Base-by-base conservation (phyloP, 1,140 invertebrate genomes). In the Nephila pilipes region DNA sequence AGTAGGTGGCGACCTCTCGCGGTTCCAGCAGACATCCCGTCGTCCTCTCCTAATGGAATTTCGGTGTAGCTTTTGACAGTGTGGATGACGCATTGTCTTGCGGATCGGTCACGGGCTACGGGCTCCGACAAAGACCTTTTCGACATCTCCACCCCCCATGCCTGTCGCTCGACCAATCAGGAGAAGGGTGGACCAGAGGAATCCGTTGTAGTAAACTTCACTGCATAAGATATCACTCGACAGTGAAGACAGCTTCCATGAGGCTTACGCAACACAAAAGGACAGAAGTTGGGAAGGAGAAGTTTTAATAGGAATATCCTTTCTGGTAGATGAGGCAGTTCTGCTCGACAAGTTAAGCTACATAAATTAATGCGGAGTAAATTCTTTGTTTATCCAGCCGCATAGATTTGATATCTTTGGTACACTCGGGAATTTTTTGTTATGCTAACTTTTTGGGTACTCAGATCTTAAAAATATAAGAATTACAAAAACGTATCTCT, bases 11-110 rank as follows among this genome's bases (percentile, higher is more conserved):
- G 91, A 87, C 91, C 91, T 93, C 91, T 93, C 25, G 85, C 85
- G 90, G 90, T 58, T 92, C n/a, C 16, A 22, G 36, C 60, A 85
- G 91, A 79, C 91, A 87, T 92, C 91, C 91, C 85, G 91, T 54
- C 16, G 81, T 29, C 83, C 38, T 14, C 20, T 54, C 85, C 91
- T 93, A 93, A 93, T 93, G 91, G 91, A 93, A 93, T 93, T 93
- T 93, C 85, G 83, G 63, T 93, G 91, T 93, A 87, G 54, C 91
- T 93, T 93, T 93, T 93, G 91, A 93, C 91, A 93, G 91, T 93
- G 65, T 46, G 91, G 91, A 93, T 93, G 91, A 93, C 83, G 91
- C 91, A 93, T 93, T 93, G 91, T 93, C 91, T 93, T 38, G 91
- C 85, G 63, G 46, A 93, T 93, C 91, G 91, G 90, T 92, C 81